These are phyloP conservation scores for Thysanoteuthis rhombus DNA, from an alignment of 2,888 invertebrate species.

Conservation along the genomic window DNA sequence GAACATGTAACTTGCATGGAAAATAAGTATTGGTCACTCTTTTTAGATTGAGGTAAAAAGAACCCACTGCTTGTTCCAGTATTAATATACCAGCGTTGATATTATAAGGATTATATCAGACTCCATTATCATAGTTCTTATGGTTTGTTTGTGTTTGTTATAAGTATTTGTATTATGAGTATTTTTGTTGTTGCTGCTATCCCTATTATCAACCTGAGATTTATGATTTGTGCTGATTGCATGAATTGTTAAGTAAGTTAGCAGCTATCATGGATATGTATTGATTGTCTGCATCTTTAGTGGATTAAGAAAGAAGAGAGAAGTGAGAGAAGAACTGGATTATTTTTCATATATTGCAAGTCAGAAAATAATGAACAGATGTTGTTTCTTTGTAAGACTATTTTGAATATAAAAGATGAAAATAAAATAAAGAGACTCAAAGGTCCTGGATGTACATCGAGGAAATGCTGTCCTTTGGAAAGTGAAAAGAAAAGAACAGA, in stretches of 20 bases:
- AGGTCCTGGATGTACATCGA: too few relatives aligned
- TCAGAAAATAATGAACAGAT: too few relatives aligned
- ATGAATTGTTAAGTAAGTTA: neutral
- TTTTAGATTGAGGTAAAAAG: neutral
- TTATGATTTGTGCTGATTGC: neutral
- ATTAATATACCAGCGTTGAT: neutral
- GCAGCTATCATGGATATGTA: neutral
- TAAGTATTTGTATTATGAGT: neutral
- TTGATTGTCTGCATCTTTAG: neutral
- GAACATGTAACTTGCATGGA: neutral
- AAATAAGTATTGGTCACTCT: slow-evolving; percentile 12
- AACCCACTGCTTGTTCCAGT: neutral
- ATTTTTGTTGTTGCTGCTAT: neutral
- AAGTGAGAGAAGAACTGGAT: neutral
- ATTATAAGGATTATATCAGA: neutral
- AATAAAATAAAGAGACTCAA: too few relatives aligned
- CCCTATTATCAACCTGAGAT: neutral
- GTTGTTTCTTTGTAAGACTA: too few relatives aligned
- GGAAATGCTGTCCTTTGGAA: too few relatives aligned
- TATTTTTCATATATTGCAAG: too few relatives aligned
- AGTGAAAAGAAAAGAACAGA: too few relatives aligned
- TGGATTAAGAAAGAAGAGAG: neutral
- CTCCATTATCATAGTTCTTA: neutral
- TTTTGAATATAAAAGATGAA: too few relatives aligned
- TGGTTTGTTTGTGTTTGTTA: neutral